Evolutionary conservation across 1,140 invertebrate species (phyloP), one percentile per base, ranked within the genome.

Genomic region (Planococcus citri): DNA sequence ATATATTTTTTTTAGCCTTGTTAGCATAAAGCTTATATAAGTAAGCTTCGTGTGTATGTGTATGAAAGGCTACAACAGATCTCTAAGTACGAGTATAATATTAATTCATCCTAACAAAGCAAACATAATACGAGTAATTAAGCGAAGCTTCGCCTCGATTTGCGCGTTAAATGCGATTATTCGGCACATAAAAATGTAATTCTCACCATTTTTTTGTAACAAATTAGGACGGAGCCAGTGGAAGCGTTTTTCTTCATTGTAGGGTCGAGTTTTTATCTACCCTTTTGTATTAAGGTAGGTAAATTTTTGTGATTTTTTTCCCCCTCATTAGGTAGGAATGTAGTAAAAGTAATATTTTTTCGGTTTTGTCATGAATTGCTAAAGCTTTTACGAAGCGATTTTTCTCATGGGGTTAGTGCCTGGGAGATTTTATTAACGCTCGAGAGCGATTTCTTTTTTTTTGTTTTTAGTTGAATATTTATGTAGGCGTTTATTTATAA

Each of bases 121-220:
- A 51, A 51, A 51, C 41, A 51, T 51, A 51, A 51, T 51, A 51
- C 3, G n/a, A n/a, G n/a, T n/a, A n/a, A n/a, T n/a, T n/a, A 51
- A 51, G 41, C 41, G 10, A 51, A 51, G 41, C 41, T 51, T 51
- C 41, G 41, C 41, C 29, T 33, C n/a, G 41, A 20, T 51, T 51
- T 20, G 41, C 41, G 17, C 41, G 41, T 51, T 51, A 51, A n/a
- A 17, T 51, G 41, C 41, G 24, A 64, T 64, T 64, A 64, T 64
- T 64, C 2, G 60, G n/a, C n/a, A n/a, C 60, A 64, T 64, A 64
- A 64, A 27, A 64, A 25, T 25, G 25, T 25, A 64, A 27, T 64
- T 64, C 60, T 64, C 60, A 64, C 60, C 60, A 64, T 64, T 64
- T 25, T 64, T 64, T 64, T 64, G 60, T 24, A 64, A 60, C 10